Conservation (phyloP, 2,797 vertebrate species). For the Enteromius treurensis region DNA sequence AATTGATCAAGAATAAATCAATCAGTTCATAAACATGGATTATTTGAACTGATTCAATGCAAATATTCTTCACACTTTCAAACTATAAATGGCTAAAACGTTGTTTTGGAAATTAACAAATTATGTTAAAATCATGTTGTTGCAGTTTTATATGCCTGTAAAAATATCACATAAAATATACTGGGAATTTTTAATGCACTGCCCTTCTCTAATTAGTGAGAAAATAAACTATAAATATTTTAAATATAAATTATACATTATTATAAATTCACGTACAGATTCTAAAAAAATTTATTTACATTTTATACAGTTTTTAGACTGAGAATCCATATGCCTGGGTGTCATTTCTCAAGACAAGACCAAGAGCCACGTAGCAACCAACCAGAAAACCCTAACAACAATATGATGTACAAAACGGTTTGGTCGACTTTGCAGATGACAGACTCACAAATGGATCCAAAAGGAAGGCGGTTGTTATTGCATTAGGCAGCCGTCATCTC, state of each 20-base stretch:
- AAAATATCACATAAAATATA: not conserved
- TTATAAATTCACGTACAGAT: not conserved
- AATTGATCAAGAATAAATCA: not conserved
- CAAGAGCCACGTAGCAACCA: not conserved
- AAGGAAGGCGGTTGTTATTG: slow-evolving; percentile 31
- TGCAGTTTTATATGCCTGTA: not conserved
- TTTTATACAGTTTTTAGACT: not conserved
- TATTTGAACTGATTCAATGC: not conserved
- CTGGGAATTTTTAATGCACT: not conserved
- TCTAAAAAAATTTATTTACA: not conserved
- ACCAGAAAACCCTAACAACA: not conserved
- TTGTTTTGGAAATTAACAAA: not conserved
- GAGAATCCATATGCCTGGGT: not conserved
- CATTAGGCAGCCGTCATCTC: slow-evolving; percentile 39
- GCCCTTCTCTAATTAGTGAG: not conserved
- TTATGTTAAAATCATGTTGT: not conserved
- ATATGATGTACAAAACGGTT: not conserved
- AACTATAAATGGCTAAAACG: not conserved
- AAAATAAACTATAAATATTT: not conserved
- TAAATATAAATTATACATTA: not conserved
- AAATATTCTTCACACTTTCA: not conserved
- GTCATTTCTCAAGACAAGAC: not conserved
- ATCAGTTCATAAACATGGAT: not conserved
- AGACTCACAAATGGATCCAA: slow-evolving; percentile 14
- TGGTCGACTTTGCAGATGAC: not conserved